These are phyloP conservation scores for Callinectes sapidus DNA, from an alignment of 2,888 invertebrate species.

Conservation along the genomic window DNA sequence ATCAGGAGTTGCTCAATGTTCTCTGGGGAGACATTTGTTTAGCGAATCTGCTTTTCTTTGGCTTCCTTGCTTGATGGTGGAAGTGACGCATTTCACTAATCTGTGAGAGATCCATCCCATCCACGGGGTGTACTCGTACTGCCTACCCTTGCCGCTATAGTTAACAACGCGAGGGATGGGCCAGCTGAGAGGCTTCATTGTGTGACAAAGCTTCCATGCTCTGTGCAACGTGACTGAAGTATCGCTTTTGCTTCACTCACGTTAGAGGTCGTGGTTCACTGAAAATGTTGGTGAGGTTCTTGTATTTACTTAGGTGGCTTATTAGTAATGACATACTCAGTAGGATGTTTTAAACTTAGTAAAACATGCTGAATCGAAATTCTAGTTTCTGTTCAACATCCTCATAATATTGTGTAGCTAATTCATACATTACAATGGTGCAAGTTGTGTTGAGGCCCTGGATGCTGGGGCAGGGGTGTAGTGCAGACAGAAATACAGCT, in stretches of 20 bases:
- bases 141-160: conserved; percentile 10
- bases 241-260: conserved; percentile 26
- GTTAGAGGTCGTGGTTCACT: not conserved
- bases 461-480: not conserved
- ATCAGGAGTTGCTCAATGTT: not conserved
- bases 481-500: not conserved
- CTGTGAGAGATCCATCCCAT: not conserved
- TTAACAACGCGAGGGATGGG: not conserved
- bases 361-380: conserved; percentile 57
- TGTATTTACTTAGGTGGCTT: conserved; percentile 1
- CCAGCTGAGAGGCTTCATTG: not conserved
- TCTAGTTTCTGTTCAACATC: conserved; percentile 70
- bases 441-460: not conserved
- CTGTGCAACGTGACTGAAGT: conserved; percentile 20
- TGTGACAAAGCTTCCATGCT: not conserved
- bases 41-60: not conserved
- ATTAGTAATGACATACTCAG: conserved; percentile 51
- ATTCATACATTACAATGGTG: not conserved
- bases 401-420: conserved; percentile 52
- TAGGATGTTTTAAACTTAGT: conserved; percentile 69
- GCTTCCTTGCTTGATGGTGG: conserved; percentile 22
- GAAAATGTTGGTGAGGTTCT: conserved; percentile 14
- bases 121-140: not conserved
- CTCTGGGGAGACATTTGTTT: not conserved
- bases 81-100: conserved; percentile 27